Evolutionary conservation across 1,140 invertebrate species (phyloP).

Genomic region (Bombus confusus): DNA sequence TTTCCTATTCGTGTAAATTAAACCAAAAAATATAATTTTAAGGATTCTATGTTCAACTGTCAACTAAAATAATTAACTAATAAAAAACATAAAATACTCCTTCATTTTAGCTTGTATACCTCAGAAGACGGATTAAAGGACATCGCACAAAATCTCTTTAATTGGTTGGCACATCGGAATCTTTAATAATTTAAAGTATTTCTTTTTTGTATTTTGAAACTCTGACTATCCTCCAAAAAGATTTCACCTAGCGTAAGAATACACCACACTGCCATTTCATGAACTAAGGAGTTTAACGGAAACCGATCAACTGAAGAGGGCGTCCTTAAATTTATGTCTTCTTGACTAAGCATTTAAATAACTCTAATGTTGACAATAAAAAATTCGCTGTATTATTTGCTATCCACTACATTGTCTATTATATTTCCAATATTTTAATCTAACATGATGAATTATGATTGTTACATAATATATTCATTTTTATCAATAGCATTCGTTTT

Average conservation of each 20-base stretch:
- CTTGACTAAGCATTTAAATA: neutral
- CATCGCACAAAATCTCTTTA: conserved; percentile 5
- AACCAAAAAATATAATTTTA: conserved; percentile 27
- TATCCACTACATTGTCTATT: neutral
- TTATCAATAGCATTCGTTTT: neutral
- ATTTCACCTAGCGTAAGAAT: conserved; percentile 34
- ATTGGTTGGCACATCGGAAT: conserved; percentile 9
- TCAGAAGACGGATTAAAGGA: conserved; percentile 13
- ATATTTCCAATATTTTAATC: neutral
- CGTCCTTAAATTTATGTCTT: conserved; percentile 46
- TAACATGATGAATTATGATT: neutral
- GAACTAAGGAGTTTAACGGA: conserved; percentile 51
- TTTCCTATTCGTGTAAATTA: neutral
- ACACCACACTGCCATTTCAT: conserved; percentile 69
- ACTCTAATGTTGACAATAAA: too few species aligned
- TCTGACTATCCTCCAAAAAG: conserved; percentile 13
- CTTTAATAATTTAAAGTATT: conserved; percentile 26
- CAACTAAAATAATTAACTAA: conserved; percentile 47
- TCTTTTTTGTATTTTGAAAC: conserved; percentile 33
- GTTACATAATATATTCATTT: neutral
- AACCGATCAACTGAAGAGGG: conserved; percentile 61
- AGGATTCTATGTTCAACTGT: conserved; percentile 27
- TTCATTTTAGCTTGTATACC: conserved; percentile 12
- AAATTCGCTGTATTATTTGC: neutral
- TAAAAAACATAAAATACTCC: conserved; percentile 20